These are phyloP conservation scores for Cercopithecus mona DNA, from an alignment of 2,113 vertebrate genomes.

Conservation along the genomic window DNA sequence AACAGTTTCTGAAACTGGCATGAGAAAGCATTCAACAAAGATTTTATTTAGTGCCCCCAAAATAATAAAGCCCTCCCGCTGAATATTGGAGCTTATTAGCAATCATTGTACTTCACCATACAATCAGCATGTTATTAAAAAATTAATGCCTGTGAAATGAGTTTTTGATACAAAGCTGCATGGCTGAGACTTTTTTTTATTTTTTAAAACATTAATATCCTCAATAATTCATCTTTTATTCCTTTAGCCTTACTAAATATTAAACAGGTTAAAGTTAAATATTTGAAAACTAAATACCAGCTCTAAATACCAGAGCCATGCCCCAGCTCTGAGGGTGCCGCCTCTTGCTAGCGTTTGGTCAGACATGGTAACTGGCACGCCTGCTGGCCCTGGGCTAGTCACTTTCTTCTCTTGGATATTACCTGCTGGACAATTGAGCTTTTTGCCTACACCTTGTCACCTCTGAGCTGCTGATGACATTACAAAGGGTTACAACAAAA, in stretches of 20 bases:
- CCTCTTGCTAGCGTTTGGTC: rapidly evolving
- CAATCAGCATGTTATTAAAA: constrained; percentile 56
- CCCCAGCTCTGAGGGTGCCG: rapidly evolving
- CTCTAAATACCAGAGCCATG: rapidly evolving
- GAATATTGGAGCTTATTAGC: constrained; percentile 5
- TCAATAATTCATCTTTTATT: constrained; percentile 74
- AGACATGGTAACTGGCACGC: rapidly evolving
- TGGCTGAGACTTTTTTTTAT: neutral
- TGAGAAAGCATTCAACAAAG: neutral
- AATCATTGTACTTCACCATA: neutral
- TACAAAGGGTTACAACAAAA: neutral
- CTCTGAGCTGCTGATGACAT: rapidly evolving
- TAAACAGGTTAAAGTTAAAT: constrained; percentile 74
- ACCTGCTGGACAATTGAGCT: rapidly evolving
- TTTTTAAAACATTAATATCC: constrained; percentile 58
- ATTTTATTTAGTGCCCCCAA: neutral
- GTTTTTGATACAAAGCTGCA: constrained; percentile 56
- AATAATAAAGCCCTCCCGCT: neutral
- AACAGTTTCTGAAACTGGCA: neutral
- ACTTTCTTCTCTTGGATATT: neutral
- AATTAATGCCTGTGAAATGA: constrained; percentile 66
- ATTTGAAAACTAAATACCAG: constrained; percentile 42
- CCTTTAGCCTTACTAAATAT: constrained; percentile 70
- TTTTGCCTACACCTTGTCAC: neutral
- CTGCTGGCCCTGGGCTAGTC: neutral